These are phyloP conservation scores for Mobula birostris DNA, from an alignment of 2,113 vertebrate species.

Conservation along the genomic window DNA sequence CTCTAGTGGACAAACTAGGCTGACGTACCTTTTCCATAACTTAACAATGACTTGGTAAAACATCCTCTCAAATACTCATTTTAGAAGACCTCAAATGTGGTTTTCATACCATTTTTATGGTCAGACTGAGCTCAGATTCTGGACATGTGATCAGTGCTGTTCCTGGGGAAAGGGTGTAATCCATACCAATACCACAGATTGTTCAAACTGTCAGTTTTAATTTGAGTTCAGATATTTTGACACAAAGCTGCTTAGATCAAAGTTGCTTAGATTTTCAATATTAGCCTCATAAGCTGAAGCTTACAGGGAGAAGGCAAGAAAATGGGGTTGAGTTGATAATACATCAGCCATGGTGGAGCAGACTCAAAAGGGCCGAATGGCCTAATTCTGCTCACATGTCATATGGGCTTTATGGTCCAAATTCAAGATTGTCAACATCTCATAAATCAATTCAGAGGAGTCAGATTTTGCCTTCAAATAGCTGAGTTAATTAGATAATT, in stretches of 20 bases:
- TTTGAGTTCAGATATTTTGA: no score
- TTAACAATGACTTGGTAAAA: no score
- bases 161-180: background rate
- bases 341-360: no score
- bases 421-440: background rate
- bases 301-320: no score
- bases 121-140: background rate
- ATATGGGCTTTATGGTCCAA: no score
- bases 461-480: background rate
- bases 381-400: no score
- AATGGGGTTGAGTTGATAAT: no score
- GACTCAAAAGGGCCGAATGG: no score
- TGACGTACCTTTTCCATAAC: background rate
- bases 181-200: background rate
- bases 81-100: background rate
- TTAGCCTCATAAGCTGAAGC: background rate
- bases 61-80: background rate
- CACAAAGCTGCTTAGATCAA: no score
- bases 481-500: background rate
- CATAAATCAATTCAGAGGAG: background rate
- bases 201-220: no score
- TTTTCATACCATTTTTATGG: background rate
- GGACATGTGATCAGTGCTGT: background rate
- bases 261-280: background rate
- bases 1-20: background rate